These are phyloP conservation scores for Otolemur garnettii DNA, from an alignment of 2,113 vertebrate species.

Conservation along the genomic window DNA sequence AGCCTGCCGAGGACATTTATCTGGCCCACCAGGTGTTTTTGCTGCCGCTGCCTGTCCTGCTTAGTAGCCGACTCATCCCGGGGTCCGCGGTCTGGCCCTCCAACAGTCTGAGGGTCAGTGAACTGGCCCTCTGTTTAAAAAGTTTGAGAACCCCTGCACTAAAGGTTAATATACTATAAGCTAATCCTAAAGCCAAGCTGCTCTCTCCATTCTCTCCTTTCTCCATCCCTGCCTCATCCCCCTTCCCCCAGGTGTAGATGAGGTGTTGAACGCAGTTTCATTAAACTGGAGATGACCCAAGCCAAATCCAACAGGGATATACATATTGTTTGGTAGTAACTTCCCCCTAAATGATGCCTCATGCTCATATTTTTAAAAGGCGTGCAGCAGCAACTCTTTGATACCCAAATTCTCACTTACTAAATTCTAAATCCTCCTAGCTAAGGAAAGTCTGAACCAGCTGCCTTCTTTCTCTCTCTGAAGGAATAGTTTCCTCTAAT, in stretches of 20 bases:
- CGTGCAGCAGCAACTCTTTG: background rate
- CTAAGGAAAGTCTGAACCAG: background rate
- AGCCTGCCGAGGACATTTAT: no score
- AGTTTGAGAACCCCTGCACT: background rate
- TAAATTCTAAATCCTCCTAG: background rate
- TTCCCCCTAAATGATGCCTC: background rate
- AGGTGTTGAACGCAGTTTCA: background rate
- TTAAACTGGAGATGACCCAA: slow-evolving; percentile 5
- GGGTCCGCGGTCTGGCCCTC: no score
- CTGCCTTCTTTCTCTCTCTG: background rate
- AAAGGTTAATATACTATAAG: background rate
- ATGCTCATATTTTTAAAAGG: background rate
- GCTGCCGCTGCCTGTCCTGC: no score
- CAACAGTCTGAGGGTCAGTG: no score
- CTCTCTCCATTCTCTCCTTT: background rate
- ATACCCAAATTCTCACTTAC: slow-evolving; percentile 28
- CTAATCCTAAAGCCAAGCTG: background rate
- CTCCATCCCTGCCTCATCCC: background rate
- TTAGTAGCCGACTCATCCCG: no score
- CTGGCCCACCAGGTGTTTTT: no score
- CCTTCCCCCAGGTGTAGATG: background rate
- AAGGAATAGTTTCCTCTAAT: background rate
- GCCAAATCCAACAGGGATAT: background rate
- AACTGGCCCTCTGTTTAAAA: no score
- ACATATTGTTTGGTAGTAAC: background rate